Evolutionary conservation across 2,113 vertebrate species (phyloP).

Genomic region (Aramus guarauna): DNA sequence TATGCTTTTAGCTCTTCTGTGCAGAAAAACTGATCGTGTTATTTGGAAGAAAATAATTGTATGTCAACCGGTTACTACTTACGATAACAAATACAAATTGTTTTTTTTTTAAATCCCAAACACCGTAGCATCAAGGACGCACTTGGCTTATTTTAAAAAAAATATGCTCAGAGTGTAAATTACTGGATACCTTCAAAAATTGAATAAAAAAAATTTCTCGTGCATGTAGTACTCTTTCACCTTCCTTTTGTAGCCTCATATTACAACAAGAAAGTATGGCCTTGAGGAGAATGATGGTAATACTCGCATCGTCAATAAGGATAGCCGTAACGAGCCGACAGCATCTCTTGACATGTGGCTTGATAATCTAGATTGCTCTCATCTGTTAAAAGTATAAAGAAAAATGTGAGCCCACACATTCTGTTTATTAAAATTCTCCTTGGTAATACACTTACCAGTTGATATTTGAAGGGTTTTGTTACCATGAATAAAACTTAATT

Average conservation of each 20-base stretch:
- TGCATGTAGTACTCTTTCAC: not conserved
- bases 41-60: not conserved
- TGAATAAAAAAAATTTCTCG: fast-evolving
- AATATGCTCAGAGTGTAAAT: not conserved
- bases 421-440: not conserved
- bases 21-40: not conserved
- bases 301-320: not conserved
- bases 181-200: not conserved
- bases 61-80: not conserved
- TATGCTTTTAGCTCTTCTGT: not conserved
- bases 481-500: not conserved
- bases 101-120: no score
- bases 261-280: not conserved
- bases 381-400: not conserved
- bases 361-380: not conserved
- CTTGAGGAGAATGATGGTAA: not conserved
- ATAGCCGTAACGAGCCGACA: not conserved
- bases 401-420: not conserved
- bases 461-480: not conserved
- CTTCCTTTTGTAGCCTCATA: not conserved
- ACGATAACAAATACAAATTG: not conserved
- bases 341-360: not conserved
- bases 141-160: not conserved
- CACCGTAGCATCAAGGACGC: not conserved
- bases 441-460: not conserved